Evolutionary conservation across 2,888 invertebrate species (phyloP).

Genomic region (Oasisia sp.): DNA sequence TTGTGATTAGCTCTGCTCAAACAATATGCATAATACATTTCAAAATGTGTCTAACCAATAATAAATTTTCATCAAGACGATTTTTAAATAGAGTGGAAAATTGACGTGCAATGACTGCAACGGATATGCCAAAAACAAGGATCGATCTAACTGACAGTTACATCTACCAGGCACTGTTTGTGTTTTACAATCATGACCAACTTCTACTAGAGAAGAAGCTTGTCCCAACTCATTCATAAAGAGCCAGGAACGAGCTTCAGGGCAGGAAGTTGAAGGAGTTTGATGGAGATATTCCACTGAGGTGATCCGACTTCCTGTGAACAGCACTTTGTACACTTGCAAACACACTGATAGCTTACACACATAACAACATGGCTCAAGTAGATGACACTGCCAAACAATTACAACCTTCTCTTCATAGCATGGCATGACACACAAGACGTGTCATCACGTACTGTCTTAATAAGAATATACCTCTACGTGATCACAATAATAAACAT

Average conservation of each 20-base stretch:
- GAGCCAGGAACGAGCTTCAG: neutral
- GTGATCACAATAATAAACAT: neutral
- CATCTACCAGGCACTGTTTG: too few relatives aligned
- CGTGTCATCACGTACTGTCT: neutral
- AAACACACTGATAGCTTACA: neutral
- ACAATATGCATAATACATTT: too few relatives aligned
- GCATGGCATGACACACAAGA: neutral
- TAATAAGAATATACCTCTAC: neutral
- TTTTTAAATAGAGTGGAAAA: too few relatives aligned
- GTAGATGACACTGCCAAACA: neutral
- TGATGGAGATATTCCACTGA: neutral
- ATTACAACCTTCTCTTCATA: neutral
- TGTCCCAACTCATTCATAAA: neutral
- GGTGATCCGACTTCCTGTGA: neutral
- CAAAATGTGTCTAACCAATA: too few relatives aligned
- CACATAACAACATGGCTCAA: neutral
- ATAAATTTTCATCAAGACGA: too few relatives aligned
- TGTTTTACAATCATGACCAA: too few relatives aligned
- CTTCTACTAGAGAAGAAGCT: too few relatives aligned
- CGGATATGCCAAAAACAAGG: too few relatives aligned
- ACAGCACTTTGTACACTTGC: neutral
- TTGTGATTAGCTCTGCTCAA: too few relatives aligned
- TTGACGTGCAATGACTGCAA: too few relatives aligned
- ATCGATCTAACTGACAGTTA: too few relatives aligned
- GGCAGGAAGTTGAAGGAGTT: neutral